phyloP scores from a whole-genome alignment of 2,888 invertebrate species.

The Dorcus parallelipipedus region DNA sequence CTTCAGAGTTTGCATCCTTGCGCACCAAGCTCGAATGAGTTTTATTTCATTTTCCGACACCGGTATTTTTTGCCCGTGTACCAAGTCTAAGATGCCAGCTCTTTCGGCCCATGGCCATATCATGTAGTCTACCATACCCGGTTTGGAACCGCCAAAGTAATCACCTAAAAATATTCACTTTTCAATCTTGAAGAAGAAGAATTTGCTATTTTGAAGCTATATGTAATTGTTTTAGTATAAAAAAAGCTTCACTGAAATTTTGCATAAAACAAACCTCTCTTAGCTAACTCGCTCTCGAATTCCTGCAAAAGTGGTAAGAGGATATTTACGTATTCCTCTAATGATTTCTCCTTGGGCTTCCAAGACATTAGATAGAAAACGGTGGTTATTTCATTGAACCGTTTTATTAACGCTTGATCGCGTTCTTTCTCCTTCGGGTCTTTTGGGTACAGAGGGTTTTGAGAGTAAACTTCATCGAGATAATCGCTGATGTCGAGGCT shows the following conservation, averaged over 20 bases:
- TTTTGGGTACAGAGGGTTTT: constrained; percentile 49
- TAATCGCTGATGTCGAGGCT: constrained; percentile 55
- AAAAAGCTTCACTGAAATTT: neutral
- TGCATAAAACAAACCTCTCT: constrained; percentile 23
- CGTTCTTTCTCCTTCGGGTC: constrained; percentile 42
- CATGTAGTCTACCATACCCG: constrained; percentile 41
- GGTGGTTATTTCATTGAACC: constrained; percentile 31
- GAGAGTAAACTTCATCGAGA: constrained; percentile 55
- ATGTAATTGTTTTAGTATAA: too few relatives aligned
- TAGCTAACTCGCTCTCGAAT: constrained; percentile 38
- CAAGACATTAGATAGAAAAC: constrained; percentile 32
- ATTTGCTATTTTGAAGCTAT: too few relatives aligned
- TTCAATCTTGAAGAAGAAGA: too few relatives aligned
- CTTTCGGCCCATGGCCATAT: constrained; percentile 44
- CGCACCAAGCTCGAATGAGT: too few relatives aligned
- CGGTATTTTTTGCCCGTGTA: neutral
- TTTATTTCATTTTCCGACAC: too few relatives aligned
- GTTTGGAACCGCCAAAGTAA: constrained; percentile 4
- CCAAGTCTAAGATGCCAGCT: constrained; percentile 17
- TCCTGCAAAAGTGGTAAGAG: constrained; percentile 34
- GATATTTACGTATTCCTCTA: constrained; percentile 38
- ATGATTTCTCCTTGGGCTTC: constrained; percentile 28
- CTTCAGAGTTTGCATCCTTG: too few relatives aligned
- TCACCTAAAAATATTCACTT: neutral
- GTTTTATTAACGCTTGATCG: constrained; percentile 38